Evolutionary conservation across 2,113 vertebrate genomes (phyloP), one percentile per base, ranked within the genome.

Genomic region (Serilophus lunatus): DNA sequence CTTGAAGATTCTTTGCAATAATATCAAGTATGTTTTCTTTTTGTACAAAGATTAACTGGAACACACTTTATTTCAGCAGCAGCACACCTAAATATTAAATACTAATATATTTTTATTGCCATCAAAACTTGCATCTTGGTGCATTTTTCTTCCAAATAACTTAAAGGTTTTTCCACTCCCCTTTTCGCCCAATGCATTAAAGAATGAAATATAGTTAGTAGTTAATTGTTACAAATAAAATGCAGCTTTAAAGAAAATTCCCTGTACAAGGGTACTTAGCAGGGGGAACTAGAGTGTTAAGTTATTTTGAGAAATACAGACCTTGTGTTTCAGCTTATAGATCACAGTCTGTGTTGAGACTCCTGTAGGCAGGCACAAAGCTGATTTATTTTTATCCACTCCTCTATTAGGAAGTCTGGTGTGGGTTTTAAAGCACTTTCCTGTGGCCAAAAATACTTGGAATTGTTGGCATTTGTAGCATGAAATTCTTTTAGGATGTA

Each of bases 371-470:
- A 44, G 35, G n/a, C 31, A 72, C 66, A 94, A 89, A 89, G 74
- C 74, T 56, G 69, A 71, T 63, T 84, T 92, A 77, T 88, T 91
- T 93, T 92, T 92, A 86, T 85, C 87, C 56, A 23, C 71, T 44
- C 44, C 70, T 91, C 35, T 82, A 13, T 82, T 71, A 68, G 87
- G 92, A 90, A 75, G 45, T 82, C 33, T 59, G 5, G 19, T 33
- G 44, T 81, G 61, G 49, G 8, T 13, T 81, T 91, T 63, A 22
- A 93, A 93, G 91, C 60, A 51, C 61, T 93, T 87, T 36, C 44
- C 70, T 61, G 28, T 65, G 66, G 79, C 40, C 57, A 94, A 22
- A 93, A 91, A 93, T 96, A 79, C n/a, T 22, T 94, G 61, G 31
- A 92, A 88, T 85, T 90, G 56, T 88, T 95, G 87, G 78, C 57